Percentiles rank a stretch among this genome's conserved stretches.
These are phyloP conservation scores for Cyprinodon diabolis DNA, from an alignment of 2,797 vertebrate species.

Conservation along the genomic window DNA sequence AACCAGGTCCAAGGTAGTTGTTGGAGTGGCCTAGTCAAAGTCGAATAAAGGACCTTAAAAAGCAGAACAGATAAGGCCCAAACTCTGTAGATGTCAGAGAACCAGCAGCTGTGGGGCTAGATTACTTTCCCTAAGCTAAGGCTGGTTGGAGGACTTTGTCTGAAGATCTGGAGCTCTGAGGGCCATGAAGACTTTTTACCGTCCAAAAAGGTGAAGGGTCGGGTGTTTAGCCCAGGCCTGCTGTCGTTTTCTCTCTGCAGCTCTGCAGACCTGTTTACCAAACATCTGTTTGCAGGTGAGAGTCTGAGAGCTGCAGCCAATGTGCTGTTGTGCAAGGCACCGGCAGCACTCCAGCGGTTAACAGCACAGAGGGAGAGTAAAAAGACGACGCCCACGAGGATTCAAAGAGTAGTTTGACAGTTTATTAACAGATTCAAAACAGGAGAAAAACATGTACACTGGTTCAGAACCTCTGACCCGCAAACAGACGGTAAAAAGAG, in stretches of 20 bases:
- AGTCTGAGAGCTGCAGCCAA: constrained; percentile 49
- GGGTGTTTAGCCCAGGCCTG: not conserved
- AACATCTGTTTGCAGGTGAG: constrained; percentile 86
- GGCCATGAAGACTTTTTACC: not conserved
- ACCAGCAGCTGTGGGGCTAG: not conserved
- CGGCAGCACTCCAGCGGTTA: constrained; percentile 10
- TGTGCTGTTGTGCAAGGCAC: constrained; percentile 21
- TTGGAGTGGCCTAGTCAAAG: not conserved
- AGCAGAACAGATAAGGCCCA: not conserved
- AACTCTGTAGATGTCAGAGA: not conserved
- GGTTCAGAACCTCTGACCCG: constrained; percentile 90
- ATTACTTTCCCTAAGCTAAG: not conserved
- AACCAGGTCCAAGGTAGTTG: too few species aligned
- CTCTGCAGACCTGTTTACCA: constrained; percentile 55
- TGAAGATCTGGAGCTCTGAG: not conserved
- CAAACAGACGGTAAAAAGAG: constrained; percentile 91
- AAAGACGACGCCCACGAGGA: constrained; percentile 76
- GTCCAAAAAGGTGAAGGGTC: not conserved
- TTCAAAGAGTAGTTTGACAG: constrained; percentile 76
- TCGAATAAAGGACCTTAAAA: not conserved
- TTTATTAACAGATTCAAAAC: constrained; percentile 94
- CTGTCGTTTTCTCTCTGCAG: constrained; percentile 37
- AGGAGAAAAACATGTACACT: constrained; percentile 81
- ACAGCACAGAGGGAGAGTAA: constrained; percentile 48
- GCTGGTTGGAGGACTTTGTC: not conserved